These are phyloP conservation scores for Drosophila mayaguana DNA, from an alignment of 2,888 invertebrate genomes.

Conservation along the genomic window DNA sequence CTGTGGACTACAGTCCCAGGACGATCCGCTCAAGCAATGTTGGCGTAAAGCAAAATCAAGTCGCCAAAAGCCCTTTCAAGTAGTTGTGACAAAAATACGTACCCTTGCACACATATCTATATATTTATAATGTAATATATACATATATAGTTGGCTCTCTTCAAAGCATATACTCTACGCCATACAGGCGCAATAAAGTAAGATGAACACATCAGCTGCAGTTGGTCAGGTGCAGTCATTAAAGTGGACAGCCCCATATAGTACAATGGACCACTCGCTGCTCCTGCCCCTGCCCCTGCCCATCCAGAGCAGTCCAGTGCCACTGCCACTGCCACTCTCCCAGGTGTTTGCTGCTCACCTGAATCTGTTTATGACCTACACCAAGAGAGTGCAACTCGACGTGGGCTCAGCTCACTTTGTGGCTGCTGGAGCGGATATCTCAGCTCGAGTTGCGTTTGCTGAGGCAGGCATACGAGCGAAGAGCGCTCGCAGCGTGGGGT, in stretches of 20 bases:
- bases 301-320: not conserved
- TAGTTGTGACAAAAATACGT: conserved; percentile 58
- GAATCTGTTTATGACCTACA: conserved; percentile 77
- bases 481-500: conserved; percentile 24
- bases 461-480: conserved; percentile 19
- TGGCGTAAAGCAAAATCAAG: conserved; percentile 39
- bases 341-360: conserved; percentile 56
- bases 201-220: conserved; percentile 68
- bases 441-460: conserved; percentile 12
- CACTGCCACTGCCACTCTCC: conserved; percentile 5
- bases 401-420: conserved; percentile 11
- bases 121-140: conserved; percentile 20
- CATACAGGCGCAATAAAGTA: conserved; percentile 49
- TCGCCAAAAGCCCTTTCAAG: conserved; percentile 51
- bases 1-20: conserved; percentile 60
- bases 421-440: conserved; percentile 33
- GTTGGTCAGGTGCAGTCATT: conserved; percentile 70
- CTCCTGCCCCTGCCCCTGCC: not conserved
- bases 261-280: conserved; percentile 1
- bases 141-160: conserved; percentile 5
- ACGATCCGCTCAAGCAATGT: conserved; percentile 34
- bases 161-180: conserved; percentile 27
- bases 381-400: conserved; percentile 62
- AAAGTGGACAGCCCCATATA: conserved; percentile 47
- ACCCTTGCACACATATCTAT: not conserved